These are phyloP conservation scores for Vesta saturnalis DNA, from an alignment of 2,888 invertebrate species.

Conservation along the genomic window DNA sequence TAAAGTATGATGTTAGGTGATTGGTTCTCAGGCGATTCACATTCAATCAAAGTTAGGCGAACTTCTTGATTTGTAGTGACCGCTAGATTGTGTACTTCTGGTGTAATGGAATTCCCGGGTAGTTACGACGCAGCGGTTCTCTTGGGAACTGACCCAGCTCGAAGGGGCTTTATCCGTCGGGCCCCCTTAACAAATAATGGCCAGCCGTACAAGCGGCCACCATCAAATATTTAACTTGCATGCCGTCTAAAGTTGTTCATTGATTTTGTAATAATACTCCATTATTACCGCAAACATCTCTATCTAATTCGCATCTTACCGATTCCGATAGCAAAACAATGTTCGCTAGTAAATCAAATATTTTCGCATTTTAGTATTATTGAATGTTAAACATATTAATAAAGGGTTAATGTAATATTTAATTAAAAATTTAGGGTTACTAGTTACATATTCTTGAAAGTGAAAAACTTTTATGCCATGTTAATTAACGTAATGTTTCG, in stretches of 20 bases:
- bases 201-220: constrained; percentile 48
- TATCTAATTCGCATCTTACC: constrained; percentile 22
- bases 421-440: too few species aligned
- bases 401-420: constrained; percentile 4
- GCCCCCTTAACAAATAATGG: constrained; percentile 52
- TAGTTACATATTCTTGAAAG: too few species aligned
- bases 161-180: constrained; percentile 48
- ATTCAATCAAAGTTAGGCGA: constrained; percentile 57
- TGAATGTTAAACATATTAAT: neutral
- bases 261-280: constrained; percentile 34
- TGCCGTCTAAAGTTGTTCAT: constrained; percentile 38
- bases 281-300: constrained; percentile 29
- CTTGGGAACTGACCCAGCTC: constrained; percentile 57
- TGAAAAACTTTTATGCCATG: too few species aligned
- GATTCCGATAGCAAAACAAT: constrained; percentile 5
- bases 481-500: too few species aligned
- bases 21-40: constrained; percentile 52
- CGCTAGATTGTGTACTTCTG: constrained; percentile 54
- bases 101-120: constrained; percentile 58
- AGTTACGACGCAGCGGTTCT: constrained; percentile 53
- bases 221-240: constrained; percentile 54
- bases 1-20: constrained; percentile 52
- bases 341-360: constrained; percentile 11
- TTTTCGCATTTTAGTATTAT: neutral
- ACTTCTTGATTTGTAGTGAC: constrained; percentile 56